Conservation (phyloP, 2,113 vertebrate species). For the Xiphophorus hellerii region DNA sequence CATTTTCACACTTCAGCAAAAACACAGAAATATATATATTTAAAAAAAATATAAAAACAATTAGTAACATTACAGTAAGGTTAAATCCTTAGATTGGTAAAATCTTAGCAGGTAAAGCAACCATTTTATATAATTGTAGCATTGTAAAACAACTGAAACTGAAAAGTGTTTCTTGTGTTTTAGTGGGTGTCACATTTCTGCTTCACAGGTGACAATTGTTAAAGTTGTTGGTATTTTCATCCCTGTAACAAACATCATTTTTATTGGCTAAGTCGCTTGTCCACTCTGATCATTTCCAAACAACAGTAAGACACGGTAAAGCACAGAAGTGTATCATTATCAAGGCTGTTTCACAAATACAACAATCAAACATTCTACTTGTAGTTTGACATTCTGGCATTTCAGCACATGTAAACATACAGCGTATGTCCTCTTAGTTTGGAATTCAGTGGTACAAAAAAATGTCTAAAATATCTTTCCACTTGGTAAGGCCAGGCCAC, state of each 20-base stretch:
- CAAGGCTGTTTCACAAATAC: not conserved
- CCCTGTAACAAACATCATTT: too few relatives aligned
- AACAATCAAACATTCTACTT: not conserved
- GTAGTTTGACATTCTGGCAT: too few relatives aligned
- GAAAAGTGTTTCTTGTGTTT: not conserved
- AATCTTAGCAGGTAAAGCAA: not conserved
- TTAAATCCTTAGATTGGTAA: not conserved
- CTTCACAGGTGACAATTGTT: not conserved
- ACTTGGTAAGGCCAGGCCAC: not conserved
- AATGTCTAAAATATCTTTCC: not conserved
- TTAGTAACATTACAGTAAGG: too few relatives aligned
- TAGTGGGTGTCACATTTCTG: not conserved
- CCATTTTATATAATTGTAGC: not conserved
- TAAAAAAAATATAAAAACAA: too few relatives aligned
- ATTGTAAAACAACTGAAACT: not conserved
- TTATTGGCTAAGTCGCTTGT: too few relatives aligned
- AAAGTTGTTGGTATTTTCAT: not conserved
- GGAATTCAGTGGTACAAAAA: not conserved
- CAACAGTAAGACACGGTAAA: not conserved
- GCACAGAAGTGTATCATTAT: not conserved
- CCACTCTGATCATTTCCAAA: not conserved
- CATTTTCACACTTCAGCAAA: not conserved
- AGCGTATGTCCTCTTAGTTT: not conserved
- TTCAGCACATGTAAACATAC: not conserved
- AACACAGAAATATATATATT: not conserved